Percentiles rank a stretch among this genome's conserved stretches.
These are phyloP conservation scores for Clusia tigrina DNA, from an alignment of 2,888 invertebrate species.

Conservation along the genomic window DNA sequence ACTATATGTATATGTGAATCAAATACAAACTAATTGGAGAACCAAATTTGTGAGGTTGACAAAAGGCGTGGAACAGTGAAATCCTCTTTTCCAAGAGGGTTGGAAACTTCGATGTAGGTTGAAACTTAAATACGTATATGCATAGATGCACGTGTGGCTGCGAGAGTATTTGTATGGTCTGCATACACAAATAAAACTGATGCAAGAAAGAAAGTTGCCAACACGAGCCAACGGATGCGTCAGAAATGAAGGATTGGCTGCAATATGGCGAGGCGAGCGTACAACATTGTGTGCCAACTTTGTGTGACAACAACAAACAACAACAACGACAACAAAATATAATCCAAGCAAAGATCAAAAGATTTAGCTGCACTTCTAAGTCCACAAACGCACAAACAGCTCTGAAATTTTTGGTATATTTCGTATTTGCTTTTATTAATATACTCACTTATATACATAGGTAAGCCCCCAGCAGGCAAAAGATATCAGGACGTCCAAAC, in stretches of 20 bases:
- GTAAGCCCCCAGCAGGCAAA: constrained; percentile 2
- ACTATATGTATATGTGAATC: no score
- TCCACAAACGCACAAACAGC: no score
- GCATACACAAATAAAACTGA: constrained; percentile 21
- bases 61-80: no score
- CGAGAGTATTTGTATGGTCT: no score
- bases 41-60: no score
- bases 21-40: no score
- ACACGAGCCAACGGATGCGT: constrained; percentile 8
- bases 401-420: no score
- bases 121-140: no score
- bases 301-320: constrained; percentile 16
- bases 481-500: not conserved
- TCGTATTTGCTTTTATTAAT: no score
- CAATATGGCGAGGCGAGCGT: constrained; percentile 10
- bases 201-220: constrained; percentile 46
- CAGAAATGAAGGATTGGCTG: constrained; percentile 15
- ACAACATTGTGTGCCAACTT: constrained; percentile 24
- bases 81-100: no score
- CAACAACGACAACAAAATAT: constrained; percentile 23
- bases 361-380: constrained; percentile 37
- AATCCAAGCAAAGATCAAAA: constrained; percentile 47
- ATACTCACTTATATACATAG: no score
- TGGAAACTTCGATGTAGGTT: no score
- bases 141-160: not conserved